Evolutionary conservation across 2,888 invertebrate genomes (phyloP), one percentile per base, ranked within the genome.

Genomic region (Bombylius discolor): DNA sequence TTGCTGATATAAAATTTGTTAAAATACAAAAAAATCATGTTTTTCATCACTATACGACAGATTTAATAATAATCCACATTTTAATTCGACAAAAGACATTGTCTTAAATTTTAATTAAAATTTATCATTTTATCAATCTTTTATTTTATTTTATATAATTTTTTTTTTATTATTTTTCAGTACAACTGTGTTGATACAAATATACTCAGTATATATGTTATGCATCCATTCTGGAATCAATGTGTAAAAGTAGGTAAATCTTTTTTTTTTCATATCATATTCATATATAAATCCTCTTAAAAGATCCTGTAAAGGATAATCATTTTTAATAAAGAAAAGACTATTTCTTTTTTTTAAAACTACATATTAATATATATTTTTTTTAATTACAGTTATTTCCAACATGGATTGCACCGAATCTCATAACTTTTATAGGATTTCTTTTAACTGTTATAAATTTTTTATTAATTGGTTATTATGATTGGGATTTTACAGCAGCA

Each of bases 211-310:
- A 88, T 89, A 64, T 95, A 99, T 83, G 84, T 99, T 65, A 97
- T 97, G 89, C 98, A 99, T 76, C 99, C 99, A 53, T 98, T 99
- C 77, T 99, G 99, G 99, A 89, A 99, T 74, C 86, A 86, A 99
- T 84, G 94, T 66, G 96, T 99, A 11, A 83, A 96, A 85, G 98
- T 97, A 78, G 39, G 39, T 42, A 42, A 42, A 23, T 23, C 23
- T 23, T 23, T 23, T 23, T 23, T 23, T 23, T 23, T 23, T 23
- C 1, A 23, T 23, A 23, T 23, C 23, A 23, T 23, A 23, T 23
- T 23, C 3, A 23, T 23, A 23, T 2, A 23, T 23, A 23, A 23
- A 23, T 23, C 23, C 23, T 23, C 23, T 23, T 23, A 23, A 23
- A 23, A 23, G 3, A 23, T 23, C 23, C 23, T 23, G 23, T 23